These are phyloP conservation scores for Drosophila prostipennis DNA, from an alignment of 2,888 invertebrate species.

Conservation along the genomic window DNA sequence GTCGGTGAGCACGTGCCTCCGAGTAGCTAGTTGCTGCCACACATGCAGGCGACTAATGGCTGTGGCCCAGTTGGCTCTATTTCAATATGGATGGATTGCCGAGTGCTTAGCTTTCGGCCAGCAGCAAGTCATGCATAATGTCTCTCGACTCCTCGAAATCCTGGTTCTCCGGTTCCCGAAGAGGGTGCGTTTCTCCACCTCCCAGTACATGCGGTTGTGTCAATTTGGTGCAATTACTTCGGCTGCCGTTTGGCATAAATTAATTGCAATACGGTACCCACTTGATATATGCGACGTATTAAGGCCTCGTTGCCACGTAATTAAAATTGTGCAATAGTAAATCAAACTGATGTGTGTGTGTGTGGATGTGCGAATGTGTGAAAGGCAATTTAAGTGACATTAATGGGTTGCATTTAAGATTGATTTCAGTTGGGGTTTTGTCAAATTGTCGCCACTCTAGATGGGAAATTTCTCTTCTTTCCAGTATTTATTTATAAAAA, in stretches of 20 bases:
- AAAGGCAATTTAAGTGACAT: constrained; percentile 24
- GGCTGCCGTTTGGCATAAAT: constrained; percentile 70
- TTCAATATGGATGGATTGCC: constrained; percentile 66
- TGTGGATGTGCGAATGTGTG: constrained; percentile 10
- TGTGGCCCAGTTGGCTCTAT: constrained; percentile 43
- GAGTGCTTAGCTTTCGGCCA: constrained; percentile 57
- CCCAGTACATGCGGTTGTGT: constrained; percentile 54
- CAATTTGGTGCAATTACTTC: constrained; percentile 73
- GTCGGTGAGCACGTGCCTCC: constrained; percentile 34
- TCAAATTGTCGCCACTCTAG: not conserved
- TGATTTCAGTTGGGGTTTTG: constrained; percentile 12
- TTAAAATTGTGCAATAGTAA: constrained; percentile 60
- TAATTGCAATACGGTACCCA: constrained; percentile 60
- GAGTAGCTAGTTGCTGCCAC: constrained; percentile 16
- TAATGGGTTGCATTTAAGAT: constrained; percentile 33
- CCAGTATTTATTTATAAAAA: not conserved
- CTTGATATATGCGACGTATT: constrained; percentile 68
- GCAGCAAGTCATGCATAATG: constrained; percentile 51
- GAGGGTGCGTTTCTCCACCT: not conserved
- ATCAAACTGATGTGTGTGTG: constrained; percentile 40
- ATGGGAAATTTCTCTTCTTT: no score
- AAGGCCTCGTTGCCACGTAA: constrained; percentile 65
- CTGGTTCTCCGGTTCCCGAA: not conserved
- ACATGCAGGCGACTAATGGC: constrained; percentile 25
- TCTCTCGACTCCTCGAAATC: constrained; percentile 10